Evolutionary conservation across 2,888 invertebrate genomes (phyloP), one percentile per base, ranked within the genome.

Genomic region (Drosophila borborema): DNA sequence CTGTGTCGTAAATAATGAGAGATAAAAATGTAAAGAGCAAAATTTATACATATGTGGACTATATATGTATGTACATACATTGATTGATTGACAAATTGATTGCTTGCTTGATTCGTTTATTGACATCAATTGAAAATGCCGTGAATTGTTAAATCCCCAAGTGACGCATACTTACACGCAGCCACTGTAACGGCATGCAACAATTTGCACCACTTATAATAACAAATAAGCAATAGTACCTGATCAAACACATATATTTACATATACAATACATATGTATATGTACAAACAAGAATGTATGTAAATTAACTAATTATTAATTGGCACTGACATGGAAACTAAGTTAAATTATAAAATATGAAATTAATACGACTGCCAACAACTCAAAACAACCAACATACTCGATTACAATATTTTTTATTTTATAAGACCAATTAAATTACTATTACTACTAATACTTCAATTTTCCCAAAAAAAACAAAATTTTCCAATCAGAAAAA

Each of bases 131-230:
- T 56, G 7, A 12, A 43, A 36, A 46, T 60, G 23, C 41, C 38
- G 48, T 36, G 10, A 49, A 59, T 51, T 23, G 43, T 18, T 59
- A 53, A 40, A 43, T 34, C 8, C 34, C 46, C 20, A 48, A 40
- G 23, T 40, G 66, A 23, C 43, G 70, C 64, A 61, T 53, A 78
- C 48, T 53, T 64, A 18, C 34, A 51, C 54, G 56, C 40, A 36
- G 40, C 7, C 49, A 74, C 62, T 71, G 64, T 74, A 45, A 75
- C 76, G 12, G 38, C 59, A 87, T 80, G 83, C 86, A 71, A 82
- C 80, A 70, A 82, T 77, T 86, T 86, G 61, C 48, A 40, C 64
- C 65, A 51, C 66, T 74, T 62, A 61, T 63, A 64, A 12, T 16
- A 31, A 58, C 66, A 41, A 36, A 34, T 55, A 20, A 51, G 43